Evolutionary conservation across 2,888 invertebrate species (phyloP), one percentile per base, ranked within the genome.

Genomic region (Cosmia trapezina): DNA sequence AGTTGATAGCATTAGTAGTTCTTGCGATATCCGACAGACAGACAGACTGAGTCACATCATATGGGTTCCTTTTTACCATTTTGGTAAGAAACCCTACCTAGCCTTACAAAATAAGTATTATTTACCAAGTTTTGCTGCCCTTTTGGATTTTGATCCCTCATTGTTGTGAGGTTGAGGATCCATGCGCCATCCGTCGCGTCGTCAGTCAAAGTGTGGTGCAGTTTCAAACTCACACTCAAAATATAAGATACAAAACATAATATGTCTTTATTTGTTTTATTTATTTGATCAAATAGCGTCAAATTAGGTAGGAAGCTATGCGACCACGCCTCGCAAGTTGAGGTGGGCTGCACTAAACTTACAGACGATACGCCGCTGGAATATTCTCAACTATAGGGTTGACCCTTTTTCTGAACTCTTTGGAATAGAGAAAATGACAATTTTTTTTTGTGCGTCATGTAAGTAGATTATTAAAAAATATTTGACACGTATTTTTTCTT

Each of bases 281-380:
- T 67, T 49, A 45, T 54, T 33, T 70, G 69, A 62, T 78, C 78
- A 64, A 57, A 56, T 45, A 56, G 64, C 65, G 57, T 70, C 63
- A 71, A 79, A 80, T 76, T 80, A 64, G 54, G 49, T 54, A 47
- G 54, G 70, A 59, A 54, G 12, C 47, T 68, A 53, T 57, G 72
- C 33, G 72, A 60, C 56, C 60, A 53, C 37, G 57, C 37, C 45
- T 9, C 49, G 2, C 59, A 49, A 63, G 14, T 67, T 28, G 68
- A 73, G 80, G 82, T 70, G 77, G 82, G 81, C 81, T 86, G 84
- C 84, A 87, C 86, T 87, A 85, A 85, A 84, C 73, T 88, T 76
- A 75, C 74, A 76, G 80, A 63, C 78, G 78, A 64, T 76, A 81
- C 81, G 76, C 67, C 69, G 57, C 74, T 75, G 72, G 78, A 83